Evolutionary conservation across 2,888 invertebrate species (phyloP).

Genomic region (Matsumyia berberina): DNA sequence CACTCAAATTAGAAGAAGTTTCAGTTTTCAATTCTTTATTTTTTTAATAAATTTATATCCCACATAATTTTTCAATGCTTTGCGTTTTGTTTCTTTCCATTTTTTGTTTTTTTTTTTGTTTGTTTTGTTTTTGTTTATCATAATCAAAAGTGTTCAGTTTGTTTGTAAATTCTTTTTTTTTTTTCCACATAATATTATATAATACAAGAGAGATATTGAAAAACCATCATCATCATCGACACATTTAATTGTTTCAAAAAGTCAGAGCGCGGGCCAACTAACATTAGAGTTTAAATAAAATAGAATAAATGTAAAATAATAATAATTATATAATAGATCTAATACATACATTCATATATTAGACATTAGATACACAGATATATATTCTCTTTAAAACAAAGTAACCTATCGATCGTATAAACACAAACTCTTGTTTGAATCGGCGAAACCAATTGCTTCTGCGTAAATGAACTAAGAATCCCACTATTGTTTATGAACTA

Average conservation of each 20-base stretch:
- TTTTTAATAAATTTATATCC: constrained; percentile 75
- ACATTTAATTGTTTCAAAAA: constrained; percentile 35
- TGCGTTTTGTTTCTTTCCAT: constrained; percentile 35
- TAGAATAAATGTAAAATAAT: constrained; percentile 66
- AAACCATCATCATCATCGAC: constrained; percentile 21
- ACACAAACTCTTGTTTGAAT: constrained; percentile 48
- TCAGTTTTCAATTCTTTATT: constrained; percentile 41
- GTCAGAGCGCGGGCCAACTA: constrained; percentile 57
- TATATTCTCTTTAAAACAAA: constrained; percentile 68
- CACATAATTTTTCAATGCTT: constrained; percentile 60
- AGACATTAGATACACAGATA: constrained; percentile 43
- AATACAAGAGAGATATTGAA: constrained; percentile 58
- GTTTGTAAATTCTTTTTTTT: constrained; percentile 45
- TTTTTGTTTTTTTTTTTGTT: constrained; percentile 31
- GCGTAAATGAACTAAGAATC: constrained; percentile 55
- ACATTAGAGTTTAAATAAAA: constrained; percentile 73
- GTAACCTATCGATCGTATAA: constrained; percentile 49
- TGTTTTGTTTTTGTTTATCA: constrained; percentile 33
- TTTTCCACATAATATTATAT: constrained; percentile 37
- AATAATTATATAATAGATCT: constrained; percentile 71
- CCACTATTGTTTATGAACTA: constrained; percentile 60
- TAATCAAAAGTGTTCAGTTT: constrained; percentile 56
- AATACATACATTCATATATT: constrained; percentile 50
- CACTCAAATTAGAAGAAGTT: no score
- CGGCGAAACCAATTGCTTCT: constrained; percentile 36